Evolutionary conservation across 2,113 vertebrate species (phyloP), one percentile per base, ranked within the genome.

Genomic region (Chlamydotis undulata): DNA sequence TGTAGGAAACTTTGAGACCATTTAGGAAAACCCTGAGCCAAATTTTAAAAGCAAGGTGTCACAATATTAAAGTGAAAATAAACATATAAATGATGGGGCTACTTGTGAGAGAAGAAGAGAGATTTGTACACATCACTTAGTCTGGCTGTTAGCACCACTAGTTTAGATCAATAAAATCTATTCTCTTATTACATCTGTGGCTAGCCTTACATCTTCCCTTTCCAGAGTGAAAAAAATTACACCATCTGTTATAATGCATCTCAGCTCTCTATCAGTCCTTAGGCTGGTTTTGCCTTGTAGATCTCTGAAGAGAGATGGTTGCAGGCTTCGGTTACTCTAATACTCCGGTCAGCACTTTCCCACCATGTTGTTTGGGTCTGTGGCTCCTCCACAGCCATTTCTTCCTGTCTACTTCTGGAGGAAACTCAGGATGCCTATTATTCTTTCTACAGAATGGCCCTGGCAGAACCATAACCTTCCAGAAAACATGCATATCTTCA

Each of bases 81-180:
- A 95, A 83, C 35, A 61, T 35, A 64, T 87, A 93, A 92, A 90
- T 71, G 61, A 85, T 94, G 74, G 87, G 53, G 45, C 35, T 85
- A 49, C 84, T 91, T 60, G 82, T 60, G 78, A 83, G 19, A 35
- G 23, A 87, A 90, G 81, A 84, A 82, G 78, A 76, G 68, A 83
- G 49, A 93, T 95, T 93, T 94, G 92, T 96, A 94, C 85, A 91
- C 70, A 83, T 95, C 95, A 87, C 84, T 97, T 97, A 91, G 39
- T 56, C 49, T 93, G 78, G 75, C 67, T 94, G 78, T 93, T 96
- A 95, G 53, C 45, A 90, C 52, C 33, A 68, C 74, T 60, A 82
- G 56, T 82, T 94, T 64, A 87, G 81, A 94, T 97, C 95, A 93
- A 96, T 97, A 96, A 97, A 95, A 96, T 94, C 94, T 94, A 97